Percentiles rank a stretch among this genome's conserved stretches.
Conservation (phyloP, 1,140 invertebrate species). For the Diorhabda sublineata region DNA sequence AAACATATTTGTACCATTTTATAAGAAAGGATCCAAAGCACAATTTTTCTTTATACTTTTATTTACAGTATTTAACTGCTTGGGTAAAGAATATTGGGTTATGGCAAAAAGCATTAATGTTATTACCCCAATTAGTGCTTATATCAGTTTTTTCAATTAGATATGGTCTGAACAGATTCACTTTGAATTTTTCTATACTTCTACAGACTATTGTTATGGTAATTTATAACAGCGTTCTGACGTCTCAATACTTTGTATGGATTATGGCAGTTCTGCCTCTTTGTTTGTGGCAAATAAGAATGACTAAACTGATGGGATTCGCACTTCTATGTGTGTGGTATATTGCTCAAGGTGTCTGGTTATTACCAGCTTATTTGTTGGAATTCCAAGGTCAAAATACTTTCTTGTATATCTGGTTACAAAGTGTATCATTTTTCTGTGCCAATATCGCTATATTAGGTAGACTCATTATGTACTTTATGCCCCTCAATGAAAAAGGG, state of each 20-base stretch:
- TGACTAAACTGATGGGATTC: conserved; percentile 51
- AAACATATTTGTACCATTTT: conserved; percentile 93
- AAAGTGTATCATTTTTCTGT: conserved; percentile 71
- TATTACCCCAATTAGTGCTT: conserved; percentile 71
- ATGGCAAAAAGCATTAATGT: conserved; percentile 62
- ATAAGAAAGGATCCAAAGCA: conserved; percentile 86
- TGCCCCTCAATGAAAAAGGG: conserved; percentile 15
- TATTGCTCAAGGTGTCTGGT: conserved; percentile 76
- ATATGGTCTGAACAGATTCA: conserved; percentile 60
- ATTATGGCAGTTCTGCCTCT: conserved; percentile 84
- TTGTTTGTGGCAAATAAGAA: conserved; percentile 63
- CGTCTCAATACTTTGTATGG: conserved; percentile 98
- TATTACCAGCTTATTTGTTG: conserved; percentile 84
- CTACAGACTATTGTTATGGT: conserved; percentile 85
- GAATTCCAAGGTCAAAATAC: conserved; percentile 85
- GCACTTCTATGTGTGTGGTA: conserved; percentile 65
- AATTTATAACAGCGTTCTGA: conserved; percentile 92
- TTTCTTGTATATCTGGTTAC: conserved; percentile 76
- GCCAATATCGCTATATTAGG: conserved; percentile 70
- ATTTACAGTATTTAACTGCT: conserved; percentile 82
- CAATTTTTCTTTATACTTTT: conserved; percentile 97
- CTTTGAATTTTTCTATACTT: conserved; percentile 82
- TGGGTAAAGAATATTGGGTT: conserved; percentile 48
- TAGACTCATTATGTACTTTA: conserved; percentile 56
- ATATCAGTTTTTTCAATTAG: conserved; percentile 67